phyloP scores from a whole-genome alignment of 2,797 vertebrate species.

The Chiroxiphia lanceolata region DNA sequence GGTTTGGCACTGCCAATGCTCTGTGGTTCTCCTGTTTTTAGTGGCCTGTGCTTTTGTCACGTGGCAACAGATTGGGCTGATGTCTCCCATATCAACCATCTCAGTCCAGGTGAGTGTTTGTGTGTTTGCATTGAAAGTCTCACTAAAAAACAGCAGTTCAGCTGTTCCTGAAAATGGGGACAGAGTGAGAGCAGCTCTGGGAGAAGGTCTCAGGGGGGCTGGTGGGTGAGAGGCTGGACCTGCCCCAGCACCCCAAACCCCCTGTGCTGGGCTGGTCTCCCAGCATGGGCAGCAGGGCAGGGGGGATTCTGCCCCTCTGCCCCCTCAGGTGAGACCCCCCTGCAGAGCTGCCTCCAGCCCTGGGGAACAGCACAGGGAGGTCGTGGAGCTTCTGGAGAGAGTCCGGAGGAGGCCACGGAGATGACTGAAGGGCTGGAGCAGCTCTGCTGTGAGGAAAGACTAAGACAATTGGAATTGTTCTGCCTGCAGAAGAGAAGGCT shows the following conservation, averaged over 20 bases:
- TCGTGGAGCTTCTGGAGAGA: background rate
- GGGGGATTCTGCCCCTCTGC: background rate
- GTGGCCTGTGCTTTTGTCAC: background rate
- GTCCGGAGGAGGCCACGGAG: accelerated
- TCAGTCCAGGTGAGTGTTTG: background rate
- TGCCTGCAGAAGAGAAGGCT: background rate
- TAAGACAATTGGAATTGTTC: background rate
- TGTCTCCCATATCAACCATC: background rate
- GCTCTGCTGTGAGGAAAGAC: background rate
- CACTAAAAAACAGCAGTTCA: background rate
- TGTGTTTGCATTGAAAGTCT: background rate
- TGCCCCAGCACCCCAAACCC: background rate
- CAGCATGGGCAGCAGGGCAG: accelerated
- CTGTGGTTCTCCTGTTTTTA: background rate
- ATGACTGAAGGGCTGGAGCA: background rate
- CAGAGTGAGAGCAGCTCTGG: background rate
- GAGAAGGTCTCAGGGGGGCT: background rate
- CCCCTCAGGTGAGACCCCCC: background rate
- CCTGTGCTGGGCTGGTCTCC: background rate
- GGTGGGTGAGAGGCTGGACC: background rate
- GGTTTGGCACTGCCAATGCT: background rate
- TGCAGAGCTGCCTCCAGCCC: background rate
- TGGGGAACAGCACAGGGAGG: background rate
- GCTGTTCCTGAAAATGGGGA: background rate
- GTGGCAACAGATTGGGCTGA: background rate